Evolutionary conservation across 2,888 invertebrate genomes (phyloP), one percentile per base, ranked within the genome.

Genomic region (Erynnis tages): DNA sequence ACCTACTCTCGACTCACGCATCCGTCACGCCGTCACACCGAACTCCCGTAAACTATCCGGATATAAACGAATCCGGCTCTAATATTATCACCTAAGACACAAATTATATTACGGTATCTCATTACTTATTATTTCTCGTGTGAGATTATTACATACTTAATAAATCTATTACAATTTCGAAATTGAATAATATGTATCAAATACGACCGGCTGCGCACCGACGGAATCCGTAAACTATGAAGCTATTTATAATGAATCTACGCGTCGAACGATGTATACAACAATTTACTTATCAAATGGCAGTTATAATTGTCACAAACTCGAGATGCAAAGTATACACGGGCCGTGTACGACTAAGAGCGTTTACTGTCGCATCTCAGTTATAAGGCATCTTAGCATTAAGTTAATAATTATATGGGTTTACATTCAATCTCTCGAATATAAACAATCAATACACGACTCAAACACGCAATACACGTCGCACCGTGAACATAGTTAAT

Each of bases 181-280:
- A 84, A 83, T 88, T 72, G 84, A 88, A 83, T 86, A 87, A 81
- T 82, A 85, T 84, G 81, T 86, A 87, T 83, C 84, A 85, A 85
- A 86, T 71, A 79, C 83, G 88, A 86, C 73, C 76, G 82, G 80
- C 85, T 81, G 72, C 80, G 84, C 87, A 87, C 86, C 83, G 73
- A 73, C 86, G 81, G 84, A 71, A 66, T 69, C 82, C 82, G 81
- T 76, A 68, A 71, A 61, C 85, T 87, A 85, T 69, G 66, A 82
- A 83, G 86, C 86, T 79, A 82, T 67, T 59, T 57, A 52, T 62
- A 63, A 74, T 76, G 77, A 73, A 66, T 59, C 80, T 82, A 86
- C 75, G 79, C 76, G 71, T 72, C 76, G 69, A 78, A 76, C 79
- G 76, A 79, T 78, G 76, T 80, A 78, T 75, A 32, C 32, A 80